Conservation (phyloP, 2,113 vertebrate genomes). For the Neotoma lepida region DNA sequence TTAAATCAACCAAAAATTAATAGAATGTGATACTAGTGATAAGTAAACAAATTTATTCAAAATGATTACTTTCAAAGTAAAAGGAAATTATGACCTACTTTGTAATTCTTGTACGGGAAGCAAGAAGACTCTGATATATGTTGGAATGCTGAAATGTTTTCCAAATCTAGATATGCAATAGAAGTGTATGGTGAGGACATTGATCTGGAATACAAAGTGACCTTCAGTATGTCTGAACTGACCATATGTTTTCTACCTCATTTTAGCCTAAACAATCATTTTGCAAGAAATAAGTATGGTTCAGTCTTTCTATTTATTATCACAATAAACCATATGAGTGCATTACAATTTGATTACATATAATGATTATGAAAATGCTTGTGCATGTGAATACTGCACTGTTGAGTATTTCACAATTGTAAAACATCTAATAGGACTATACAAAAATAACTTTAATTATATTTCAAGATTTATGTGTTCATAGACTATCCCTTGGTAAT, state of each 20-base stretch:
- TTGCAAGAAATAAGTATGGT: neutral
- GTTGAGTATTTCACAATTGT: neutral
- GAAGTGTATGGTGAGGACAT: neutral
- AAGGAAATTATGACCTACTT: neutral
- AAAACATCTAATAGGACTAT: neutral
- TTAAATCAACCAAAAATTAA: neutral
- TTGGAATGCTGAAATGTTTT: neutral
- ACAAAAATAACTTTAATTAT: slow-evolving; percentile 35
- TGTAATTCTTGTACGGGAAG: neutral
- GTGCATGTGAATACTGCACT: neutral
- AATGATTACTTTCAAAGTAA: neutral
- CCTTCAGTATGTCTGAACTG: neutral
- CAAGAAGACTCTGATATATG: neutral
- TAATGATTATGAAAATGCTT: slow-evolving; percentile 36
- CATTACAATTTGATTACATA: neutral
- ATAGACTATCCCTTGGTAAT: neutral
- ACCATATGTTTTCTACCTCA: neutral
- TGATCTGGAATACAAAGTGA: neutral
- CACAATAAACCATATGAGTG: neutral
- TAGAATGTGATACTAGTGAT: neutral
- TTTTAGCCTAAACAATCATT: neutral
- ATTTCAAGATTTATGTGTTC: slow-evolving; percentile 9
- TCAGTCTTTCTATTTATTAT: neutral
- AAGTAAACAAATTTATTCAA: neutral
- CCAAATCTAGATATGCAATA: neutral